Conservation (phyloP, 2,113 vertebrate genomes). For the Colius striatus region DNA sequence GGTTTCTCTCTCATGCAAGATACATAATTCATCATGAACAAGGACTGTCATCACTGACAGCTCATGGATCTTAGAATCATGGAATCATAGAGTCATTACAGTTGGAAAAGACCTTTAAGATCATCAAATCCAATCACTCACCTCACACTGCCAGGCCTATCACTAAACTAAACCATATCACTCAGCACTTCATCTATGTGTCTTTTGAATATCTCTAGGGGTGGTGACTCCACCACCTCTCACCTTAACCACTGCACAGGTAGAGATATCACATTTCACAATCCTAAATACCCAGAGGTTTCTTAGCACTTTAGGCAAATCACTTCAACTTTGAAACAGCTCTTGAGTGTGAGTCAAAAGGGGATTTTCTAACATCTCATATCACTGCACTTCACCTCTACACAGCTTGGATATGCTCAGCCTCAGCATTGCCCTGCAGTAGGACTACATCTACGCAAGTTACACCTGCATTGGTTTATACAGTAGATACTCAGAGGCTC, state of each 20-base stretch:
- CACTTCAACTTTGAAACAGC: not conserved
- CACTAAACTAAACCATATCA: no score
- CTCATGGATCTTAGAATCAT: not conserved
- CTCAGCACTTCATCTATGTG: no score
- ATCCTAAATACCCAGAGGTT: not conserved
- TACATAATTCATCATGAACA: not conserved
- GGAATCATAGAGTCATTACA: no score
- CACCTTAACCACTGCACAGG: rapidly evolving
- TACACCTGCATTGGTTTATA: not conserved
- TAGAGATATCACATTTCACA: not conserved
- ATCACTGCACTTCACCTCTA: not conserved
- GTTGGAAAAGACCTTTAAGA: no score
- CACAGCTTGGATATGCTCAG: not conserved
- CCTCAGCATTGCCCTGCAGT: not conserved
- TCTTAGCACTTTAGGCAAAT: not conserved
- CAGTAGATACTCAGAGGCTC: not conserved
- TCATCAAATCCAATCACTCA: no score
- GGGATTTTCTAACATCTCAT: not conserved
- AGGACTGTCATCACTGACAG: not conserved
- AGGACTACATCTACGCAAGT: not conserved
- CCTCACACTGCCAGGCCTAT: no score
- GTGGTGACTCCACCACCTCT: no score
- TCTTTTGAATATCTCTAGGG: no score
- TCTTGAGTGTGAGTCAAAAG: not conserved
- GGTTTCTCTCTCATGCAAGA: not conserved